Conservation (phyloP, 53 echinoderm and acorn worm species). For the Apostichopus leukothele region DNA sequence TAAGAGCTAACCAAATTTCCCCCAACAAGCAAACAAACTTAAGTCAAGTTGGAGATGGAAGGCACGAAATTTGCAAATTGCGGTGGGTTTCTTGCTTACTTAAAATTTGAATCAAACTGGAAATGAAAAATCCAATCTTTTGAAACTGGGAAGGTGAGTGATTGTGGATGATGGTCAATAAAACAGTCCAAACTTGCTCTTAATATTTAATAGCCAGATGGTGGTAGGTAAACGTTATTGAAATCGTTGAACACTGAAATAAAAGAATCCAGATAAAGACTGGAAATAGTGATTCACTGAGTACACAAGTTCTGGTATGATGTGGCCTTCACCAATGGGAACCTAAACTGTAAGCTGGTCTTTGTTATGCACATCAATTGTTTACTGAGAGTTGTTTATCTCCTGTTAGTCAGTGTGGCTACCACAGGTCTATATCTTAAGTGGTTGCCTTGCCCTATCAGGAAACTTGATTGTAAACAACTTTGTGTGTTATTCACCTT, state of each 20-base stretch:
- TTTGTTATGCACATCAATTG: neutral
- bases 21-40: neutral
- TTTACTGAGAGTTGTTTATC: neutral
- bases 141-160: too few relatives aligned
- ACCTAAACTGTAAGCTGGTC: too few relatives aligned
- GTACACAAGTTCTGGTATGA: neutral
- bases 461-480: slow-evolving; percentile 26
- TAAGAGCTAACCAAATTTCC: slow-evolving; percentile 5
- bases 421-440: slow-evolving; percentile 14
- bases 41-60: neutral
- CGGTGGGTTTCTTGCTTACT: neutral
- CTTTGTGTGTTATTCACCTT: slow-evolving; percentile 18
- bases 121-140: too few relatives aligned
- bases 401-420: neutral
- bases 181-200: too few relatives aligned
- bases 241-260: too few relatives aligned
- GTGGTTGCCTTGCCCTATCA: neutral
- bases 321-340: neutral
- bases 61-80: neutral
- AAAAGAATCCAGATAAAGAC: too few relatives aligned
- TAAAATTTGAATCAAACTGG: too few relatives aligned
- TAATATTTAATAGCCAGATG: too few relatives aligned
- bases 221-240: too few relatives aligned
- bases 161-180: too few relatives aligned
- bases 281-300: neutral